Base-by-base conservation (phyloP, 2,888 invertebrate genomes). In the Patella ulyssiponensis region DNA sequence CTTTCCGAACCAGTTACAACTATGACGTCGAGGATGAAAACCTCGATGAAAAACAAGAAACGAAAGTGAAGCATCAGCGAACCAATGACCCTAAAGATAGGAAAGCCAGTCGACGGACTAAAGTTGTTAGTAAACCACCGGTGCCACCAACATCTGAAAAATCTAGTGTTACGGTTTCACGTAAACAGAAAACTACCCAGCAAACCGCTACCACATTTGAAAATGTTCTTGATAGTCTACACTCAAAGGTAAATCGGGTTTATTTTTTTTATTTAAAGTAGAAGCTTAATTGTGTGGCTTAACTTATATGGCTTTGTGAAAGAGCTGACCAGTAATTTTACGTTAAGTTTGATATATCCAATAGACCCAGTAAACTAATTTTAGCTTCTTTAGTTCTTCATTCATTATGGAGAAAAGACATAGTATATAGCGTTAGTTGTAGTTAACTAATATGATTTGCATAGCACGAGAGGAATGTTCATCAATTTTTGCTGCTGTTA, bases 171-270 rank as follows among this genome's bases (percentile, higher is more conserved):
- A 64, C 20, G 23, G 23, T 23, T 20, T 23, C 20, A n/a, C 64
- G 64, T 3, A 20, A 64, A 64, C 64, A 64, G 17, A 64, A 64
- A 64, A 64, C 64, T 64, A 64, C 64, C n/a, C 64, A 64, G 14
- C 64, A 64, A 23, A 23, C 20, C 4, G 9, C 11, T 23, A 64
- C 23, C 9, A 64, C 23, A 64, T 64, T 23, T 64, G 64, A 64
- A 64, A 64, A 64, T 64, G 23, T 64, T 20, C 64, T 64, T 5
- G 23, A 64, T 64, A 64, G 20, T 64, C 64, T 64, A 23, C 23
- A 64, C 14, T 64, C 64, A 23, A 64, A 64, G 64, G 64, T 64
- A 64, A 64, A 23, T 23, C 9, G 44, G 44, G 33, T 33, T 33
- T 44, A 9, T 44, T 44, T 44, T 27, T 27, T 9, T 44, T 44